Evolutionary conservation across 2,797 vertebrate genomes (phyloP), one percentile per base, ranked within the genome.

Genomic region (Parambassis ranga): DNA sequence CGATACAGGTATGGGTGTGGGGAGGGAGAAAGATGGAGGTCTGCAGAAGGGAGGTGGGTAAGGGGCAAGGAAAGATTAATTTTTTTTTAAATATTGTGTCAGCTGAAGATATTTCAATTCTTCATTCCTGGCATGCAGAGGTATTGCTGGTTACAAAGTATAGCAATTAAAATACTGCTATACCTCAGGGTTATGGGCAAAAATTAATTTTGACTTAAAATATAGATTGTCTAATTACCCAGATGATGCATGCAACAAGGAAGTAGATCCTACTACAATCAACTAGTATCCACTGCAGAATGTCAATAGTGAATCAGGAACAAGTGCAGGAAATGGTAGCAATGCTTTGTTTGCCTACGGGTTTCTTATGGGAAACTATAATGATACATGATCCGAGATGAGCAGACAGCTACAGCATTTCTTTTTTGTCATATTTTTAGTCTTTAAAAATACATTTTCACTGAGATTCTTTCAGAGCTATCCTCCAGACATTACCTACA

Each of bases 401-500:
- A 59, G 44, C 43, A 55, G 67, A 66, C 63, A 50, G 67, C 64
- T 24, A 63, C 67, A 59, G 58, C 51, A 20, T 80, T 77, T 71
- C 36, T 75, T 71, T n/a, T 51, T 66, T 77, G 59, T 74, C 64
- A 50, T 48, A 56, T 81, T 83, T 72, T 77, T 52, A 68, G 67
- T 74, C 4, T 66, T 67, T 32, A 52, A 35, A 36, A 69, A 68
- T 59, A 65, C 28, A 42, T 72, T 73, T 68, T 79, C 41, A 43
- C 22, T 32, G 36, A 50, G 68, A 61, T 75, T 49, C 55, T 59
- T 77, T 81, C 42, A 53, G 52, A 61, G 38, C 33, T 65, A 67
- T 65, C 47, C 79, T 75, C 73, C 20, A 61, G 75, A 85, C 56
- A 70, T 64, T 67, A 75, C 69, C 67, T 82, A 59, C 55, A 75